Evolutionary conservation across 2,113 vertebrate species (phyloP).

Genomic region (Struthidea cinerea): DNA sequence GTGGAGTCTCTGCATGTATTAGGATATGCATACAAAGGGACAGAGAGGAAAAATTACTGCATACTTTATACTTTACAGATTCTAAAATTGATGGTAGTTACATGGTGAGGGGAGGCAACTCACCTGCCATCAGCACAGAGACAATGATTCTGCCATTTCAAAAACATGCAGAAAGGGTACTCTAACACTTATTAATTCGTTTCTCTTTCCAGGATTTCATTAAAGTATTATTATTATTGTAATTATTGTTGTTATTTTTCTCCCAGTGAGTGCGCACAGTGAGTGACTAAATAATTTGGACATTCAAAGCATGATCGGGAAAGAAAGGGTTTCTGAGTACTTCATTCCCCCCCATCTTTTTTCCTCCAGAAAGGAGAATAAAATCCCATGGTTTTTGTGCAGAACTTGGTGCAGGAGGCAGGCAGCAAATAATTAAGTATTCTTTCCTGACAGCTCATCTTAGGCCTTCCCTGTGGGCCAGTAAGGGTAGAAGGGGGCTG

Average conservation of each 20-base stretch:
- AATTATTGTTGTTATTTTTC: slow-evolving; percentile 2
- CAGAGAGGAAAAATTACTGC: not conserved
- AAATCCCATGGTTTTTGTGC: not conserved
- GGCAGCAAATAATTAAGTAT: not conserved
- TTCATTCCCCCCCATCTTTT: not conserved
- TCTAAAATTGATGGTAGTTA: not conserved
- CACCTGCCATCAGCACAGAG: not conserved
- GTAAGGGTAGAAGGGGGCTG: not conserved
- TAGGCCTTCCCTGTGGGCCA: not conserved
- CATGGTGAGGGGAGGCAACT: not conserved
- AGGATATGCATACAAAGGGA: not conserved
- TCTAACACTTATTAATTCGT: slow-evolving; percentile 24
- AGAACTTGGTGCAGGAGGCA: not conserved
- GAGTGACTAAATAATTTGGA: slow-evolving; percentile 1
- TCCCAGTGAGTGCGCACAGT: not conserved
- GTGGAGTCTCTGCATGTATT: not conserved
- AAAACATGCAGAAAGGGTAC: not conserved
- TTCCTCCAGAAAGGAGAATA: not conserved
- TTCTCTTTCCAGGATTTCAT: slow-evolving; percentile 8
- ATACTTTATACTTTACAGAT: not conserved
- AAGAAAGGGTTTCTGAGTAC: not conserved
- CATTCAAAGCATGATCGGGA: not conserved
- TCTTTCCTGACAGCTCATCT: not conserved
- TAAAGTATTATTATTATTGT: not conserved
- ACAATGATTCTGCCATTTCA: not conserved